Percentiles rank a stretch among this genome's conserved stretches.
These are phyloP conservation scores for Speoplatyrhinus poulsoni DNA, from an alignment of 2,113 vertebrate species.

Conservation along the genomic window DNA sequence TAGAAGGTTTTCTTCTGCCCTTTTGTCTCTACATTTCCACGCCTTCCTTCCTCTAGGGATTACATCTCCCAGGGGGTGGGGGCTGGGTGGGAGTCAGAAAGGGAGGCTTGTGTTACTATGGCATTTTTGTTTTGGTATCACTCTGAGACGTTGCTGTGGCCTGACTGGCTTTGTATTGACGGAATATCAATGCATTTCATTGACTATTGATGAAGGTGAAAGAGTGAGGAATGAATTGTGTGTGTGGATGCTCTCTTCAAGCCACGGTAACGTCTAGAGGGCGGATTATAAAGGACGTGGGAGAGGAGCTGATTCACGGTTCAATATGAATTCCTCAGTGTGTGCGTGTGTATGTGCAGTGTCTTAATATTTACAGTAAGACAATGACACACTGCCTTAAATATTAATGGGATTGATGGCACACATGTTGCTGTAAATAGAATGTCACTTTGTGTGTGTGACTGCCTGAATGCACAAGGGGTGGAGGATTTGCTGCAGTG, in stretches of 20 bases:
- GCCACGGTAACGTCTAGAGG: not conserved
- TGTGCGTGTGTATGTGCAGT: not conserved
- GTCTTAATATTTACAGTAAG: no score
- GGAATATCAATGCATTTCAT: constrained; percentile 50
- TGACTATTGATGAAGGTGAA: constrained; percentile 38
- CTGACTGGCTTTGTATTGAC: constrained; percentile 27
- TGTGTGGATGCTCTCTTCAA: constrained; percentile 12
- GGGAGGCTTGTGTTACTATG: constrained; percentile 38
- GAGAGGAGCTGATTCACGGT: constrained; percentile 25
- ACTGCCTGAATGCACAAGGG: constrained; percentile 37
- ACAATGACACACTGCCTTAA: constrained; percentile 8
- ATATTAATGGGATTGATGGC: constrained; percentile 39
- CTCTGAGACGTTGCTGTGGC: constrained; percentile 20
- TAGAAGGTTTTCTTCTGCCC: not conserved
- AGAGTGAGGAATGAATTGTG: constrained; percentile 32
- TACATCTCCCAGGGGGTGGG: constrained; percentile 14
- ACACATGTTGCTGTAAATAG: constrained; percentile 41
- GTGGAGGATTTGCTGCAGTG: constrained; percentile 75
- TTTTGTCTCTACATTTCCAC: not conserved
- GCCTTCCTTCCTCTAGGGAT: constrained; percentile 1
- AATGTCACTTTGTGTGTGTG: constrained; percentile 26
- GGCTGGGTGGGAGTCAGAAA: constrained; percentile 7
- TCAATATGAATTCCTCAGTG: constrained; percentile 12
- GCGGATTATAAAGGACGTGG: constrained; percentile 1
- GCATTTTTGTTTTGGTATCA: constrained; percentile 17